Percentiles rank a stretch among this genome's conserved stretches.
These are phyloP conservation scores for Echeneis naucrates DNA, from an alignment of 2,797 vertebrate genomes.

Conservation along the genomic window DNA sequence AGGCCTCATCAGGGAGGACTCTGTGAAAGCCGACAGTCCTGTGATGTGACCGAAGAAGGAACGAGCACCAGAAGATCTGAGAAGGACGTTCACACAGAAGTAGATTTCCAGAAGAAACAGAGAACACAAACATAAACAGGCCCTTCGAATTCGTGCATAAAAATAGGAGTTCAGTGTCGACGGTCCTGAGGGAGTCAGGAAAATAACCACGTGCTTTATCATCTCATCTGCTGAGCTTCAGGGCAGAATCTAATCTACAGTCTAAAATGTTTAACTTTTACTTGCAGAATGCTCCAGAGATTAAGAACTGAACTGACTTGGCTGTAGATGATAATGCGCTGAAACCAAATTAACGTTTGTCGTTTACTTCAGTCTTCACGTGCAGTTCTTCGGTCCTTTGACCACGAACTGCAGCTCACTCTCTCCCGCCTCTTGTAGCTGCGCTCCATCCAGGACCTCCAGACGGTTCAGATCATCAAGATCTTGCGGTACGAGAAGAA, in stretches of 20 bases:
- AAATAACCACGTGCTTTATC: slow-evolving; percentile 17
- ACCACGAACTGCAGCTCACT: too few species aligned
- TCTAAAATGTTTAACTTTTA: too few species aligned
- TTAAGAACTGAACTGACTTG: too few species aligned
- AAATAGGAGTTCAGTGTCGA: slow-evolving; percentile 14
- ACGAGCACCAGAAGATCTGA: slow-evolving; percentile 4
- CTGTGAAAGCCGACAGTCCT: slow-evolving; percentile 37
- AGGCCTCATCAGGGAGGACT: slow-evolving; percentile 30
- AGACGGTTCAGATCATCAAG: slow-evolving; percentile 91
- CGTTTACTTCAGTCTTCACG: too few species aligned
- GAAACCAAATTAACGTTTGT: too few species aligned
- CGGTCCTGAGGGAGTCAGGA: slow-evolving; percentile 10
- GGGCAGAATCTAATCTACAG: slow-evolving; percentile 15
- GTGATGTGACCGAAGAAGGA: neutral
- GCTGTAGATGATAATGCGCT: too few species aligned
- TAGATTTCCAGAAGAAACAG: neutral
- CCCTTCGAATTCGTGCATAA: slow-evolving; percentile 25
- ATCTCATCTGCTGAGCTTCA: slow-evolving; percentile 21
- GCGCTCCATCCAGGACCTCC: slow-evolving; percentile 90
- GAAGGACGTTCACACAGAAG: neutral
- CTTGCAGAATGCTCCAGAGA: too few species aligned
- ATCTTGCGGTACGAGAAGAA: slow-evolving; percentile 94
- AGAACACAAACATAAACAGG: slow-evolving; percentile 13
- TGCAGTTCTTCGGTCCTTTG: too few species aligned
- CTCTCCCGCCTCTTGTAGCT: slow-evolving; percentile 80